These are phyloP conservation scores for Eremobia ochroleuca DNA, from an alignment of 2,888 invertebrate species.

Conservation along the genomic window DNA sequence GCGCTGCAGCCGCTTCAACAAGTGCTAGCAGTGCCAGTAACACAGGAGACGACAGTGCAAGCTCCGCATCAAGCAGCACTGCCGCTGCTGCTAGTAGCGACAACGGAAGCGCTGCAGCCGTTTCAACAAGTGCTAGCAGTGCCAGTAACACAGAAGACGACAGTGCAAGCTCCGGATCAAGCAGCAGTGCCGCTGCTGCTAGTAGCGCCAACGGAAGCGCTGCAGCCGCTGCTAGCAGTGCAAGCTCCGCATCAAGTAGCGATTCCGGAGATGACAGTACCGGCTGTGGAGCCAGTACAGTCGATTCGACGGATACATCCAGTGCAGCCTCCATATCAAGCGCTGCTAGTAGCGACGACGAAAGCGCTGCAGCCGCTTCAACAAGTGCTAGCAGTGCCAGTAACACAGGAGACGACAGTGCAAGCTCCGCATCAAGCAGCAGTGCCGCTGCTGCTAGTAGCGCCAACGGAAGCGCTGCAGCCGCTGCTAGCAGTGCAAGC, in stretches of 20 bases:
- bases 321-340: background rate
- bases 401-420: no score
- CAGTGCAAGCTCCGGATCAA: background rate
- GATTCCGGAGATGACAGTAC: background rate
- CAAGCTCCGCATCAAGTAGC: background rate
- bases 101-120: accelerated
- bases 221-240: background rate
- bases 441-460: background rate
- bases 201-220: background rate
- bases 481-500: background rate
- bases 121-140: no score
- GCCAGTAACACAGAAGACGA: no score
- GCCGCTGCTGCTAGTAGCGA: background rate
- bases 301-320: background rate
- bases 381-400: background rate
- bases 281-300: background rate
- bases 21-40: no score
- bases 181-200: background rate
- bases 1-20: accelerated
- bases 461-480: background rate
- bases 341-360: background rate
- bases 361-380: accelerated
- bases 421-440: background rate
- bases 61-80: background rate
- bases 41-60: no score